Evolutionary conservation across 1,140 invertebrate species (phyloP).

Genomic region (Limonius californicus): DNA sequence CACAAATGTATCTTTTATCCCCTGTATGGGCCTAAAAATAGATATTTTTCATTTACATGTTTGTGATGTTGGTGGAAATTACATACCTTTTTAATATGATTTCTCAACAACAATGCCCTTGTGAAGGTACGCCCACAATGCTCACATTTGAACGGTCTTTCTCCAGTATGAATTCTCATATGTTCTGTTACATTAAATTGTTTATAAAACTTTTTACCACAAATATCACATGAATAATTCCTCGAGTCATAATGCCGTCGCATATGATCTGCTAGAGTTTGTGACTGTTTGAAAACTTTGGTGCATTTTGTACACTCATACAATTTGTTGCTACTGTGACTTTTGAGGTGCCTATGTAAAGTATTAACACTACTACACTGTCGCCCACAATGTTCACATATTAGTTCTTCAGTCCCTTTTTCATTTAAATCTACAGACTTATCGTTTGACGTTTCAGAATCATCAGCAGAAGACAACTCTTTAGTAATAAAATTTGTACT

Average conservation of each 20-base stretch:
- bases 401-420: neutral
- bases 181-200: constrained; percentile 20
- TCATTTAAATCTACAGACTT: too few species aligned
- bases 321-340: constrained; percentile 5
- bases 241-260: constrained; percentile 16
- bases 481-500: neutral
- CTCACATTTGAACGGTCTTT: constrained; percentile 23
- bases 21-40: constrained; percentile 15
- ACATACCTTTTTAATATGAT: constrained; percentile 20
- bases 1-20: constrained; percentile 13
- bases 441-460: neutral
- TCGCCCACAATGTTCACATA: constrained; percentile 17
- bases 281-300: constrained; percentile 19
- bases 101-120: constrained; percentile 10
- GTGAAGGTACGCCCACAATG: constrained; percentile 19
- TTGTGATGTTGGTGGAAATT: too few species aligned
- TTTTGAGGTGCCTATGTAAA: constrained; percentile 22
- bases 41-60: too few species aligned
- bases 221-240: constrained; percentile 21
- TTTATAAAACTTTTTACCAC: constrained; percentile 22
- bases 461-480: neutral
- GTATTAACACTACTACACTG: neutral
- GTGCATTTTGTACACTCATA: constrained; percentile 22
- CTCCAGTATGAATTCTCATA: constrained; percentile 22
- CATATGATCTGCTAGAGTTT: constrained; percentile 20